Conservation (phyloP, 2,888 invertebrate genomes). For the Microplitis manilae region DNA sequence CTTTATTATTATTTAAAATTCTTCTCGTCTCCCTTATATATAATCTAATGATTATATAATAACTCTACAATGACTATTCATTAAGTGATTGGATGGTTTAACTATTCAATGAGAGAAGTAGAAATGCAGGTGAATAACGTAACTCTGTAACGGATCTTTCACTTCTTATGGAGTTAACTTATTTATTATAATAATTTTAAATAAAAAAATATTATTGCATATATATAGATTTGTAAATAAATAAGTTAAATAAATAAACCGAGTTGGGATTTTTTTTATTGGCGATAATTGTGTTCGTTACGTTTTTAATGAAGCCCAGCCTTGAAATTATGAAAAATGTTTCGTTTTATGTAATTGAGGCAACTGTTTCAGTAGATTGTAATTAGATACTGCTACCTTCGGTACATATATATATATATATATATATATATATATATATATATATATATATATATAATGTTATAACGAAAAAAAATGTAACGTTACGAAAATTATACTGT, state of each 20-base stretch:
- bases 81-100: constrained; percentile 60
- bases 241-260: neutral
- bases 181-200: constrained; percentile 2
- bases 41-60: neutral
- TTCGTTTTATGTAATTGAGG: neutral
- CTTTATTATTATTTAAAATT: neutral
- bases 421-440: too few relatives aligned
- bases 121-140: constrained; percentile 57
- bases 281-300: neutral
- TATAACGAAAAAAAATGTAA: neutral
- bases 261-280: neutral
- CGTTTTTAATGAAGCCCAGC: neutral
- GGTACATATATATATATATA: neutral
- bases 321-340: neutral
- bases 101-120: constrained; percentile 37
- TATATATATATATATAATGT: neutral
- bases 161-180: constrained; percentile 47
- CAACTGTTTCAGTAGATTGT: neutral
- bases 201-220: neutral
- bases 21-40: neutral
- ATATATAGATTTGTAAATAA: neutral
- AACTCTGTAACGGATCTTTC: constrained; percentile 66
- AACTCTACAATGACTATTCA: constrained; percentile 61
- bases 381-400: neutral
- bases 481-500: neutral